A percentile compares a stretch with the other conserved stretches of the same genome.
phyloP scores from a whole-genome alignment of 2,113 vertebrate genomes.

The Cyanoliseus patagonus region DNA sequence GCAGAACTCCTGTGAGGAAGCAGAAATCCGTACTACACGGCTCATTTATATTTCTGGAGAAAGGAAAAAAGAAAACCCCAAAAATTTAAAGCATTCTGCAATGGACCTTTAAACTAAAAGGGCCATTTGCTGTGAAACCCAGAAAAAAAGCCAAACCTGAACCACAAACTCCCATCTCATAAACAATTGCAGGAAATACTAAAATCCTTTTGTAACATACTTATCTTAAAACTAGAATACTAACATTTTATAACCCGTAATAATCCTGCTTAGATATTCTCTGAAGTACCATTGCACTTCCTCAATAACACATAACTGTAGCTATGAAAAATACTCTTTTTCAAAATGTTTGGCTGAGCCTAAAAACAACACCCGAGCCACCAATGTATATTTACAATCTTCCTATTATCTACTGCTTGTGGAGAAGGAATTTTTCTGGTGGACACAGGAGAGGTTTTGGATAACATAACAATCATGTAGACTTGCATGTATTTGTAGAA shows the following conservation, averaged over 20 bases:
- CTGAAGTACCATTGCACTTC: not conserved
- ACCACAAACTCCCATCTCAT: constrained; percentile 45
- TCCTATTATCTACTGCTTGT: not conserved
- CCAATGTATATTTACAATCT: not conserved
- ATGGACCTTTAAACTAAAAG: constrained; percentile 20
- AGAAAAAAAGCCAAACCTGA: constrained; percentile 43
- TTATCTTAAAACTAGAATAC: constrained; percentile 53
- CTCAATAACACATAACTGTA: not conserved
- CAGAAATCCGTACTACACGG: not conserved
- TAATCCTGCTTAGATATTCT: constrained; percentile 17
- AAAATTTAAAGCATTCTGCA: constrained; percentile 32
- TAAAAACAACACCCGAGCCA: not conserved
- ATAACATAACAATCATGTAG: not conserved
- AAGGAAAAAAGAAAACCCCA: not conserved
- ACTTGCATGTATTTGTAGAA: not conserved
- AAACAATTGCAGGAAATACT: constrained; percentile 66
- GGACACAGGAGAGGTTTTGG: not conserved
- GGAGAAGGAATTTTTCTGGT: not conserved
- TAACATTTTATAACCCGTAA: constrained; percentile 52
- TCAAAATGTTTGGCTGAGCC: constrained; percentile 9
- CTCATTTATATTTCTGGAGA: not conserved
- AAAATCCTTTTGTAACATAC: constrained; percentile 51
- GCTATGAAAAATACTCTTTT: not conserved
- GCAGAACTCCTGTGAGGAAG: not conserved
- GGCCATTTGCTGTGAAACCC: not conserved